Evolutionary conservation across 2,797 vertebrate genomes (phyloP), one percentile per base, ranked within the genome.

Genomic region (Simalia tracyae): DNA sequence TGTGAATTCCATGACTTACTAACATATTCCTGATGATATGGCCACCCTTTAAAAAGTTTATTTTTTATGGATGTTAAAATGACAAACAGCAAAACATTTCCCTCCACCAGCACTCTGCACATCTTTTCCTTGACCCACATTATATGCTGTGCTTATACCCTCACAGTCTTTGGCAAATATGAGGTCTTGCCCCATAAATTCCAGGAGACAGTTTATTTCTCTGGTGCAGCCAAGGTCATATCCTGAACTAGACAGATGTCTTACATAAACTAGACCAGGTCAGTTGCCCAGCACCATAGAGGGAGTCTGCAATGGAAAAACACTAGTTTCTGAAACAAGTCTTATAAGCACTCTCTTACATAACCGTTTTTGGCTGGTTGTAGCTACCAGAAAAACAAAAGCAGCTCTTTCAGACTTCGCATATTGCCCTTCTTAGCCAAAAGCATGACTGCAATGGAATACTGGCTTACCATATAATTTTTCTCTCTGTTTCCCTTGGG

Each of bases 401-500:
- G 92, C 91, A 90, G 1, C 90, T 94, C 6, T 88, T 88, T 22
- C 54, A 86, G 84, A n/a, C 36, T 76, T 3, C 24, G 50, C 8
- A 54, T 5, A 81, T 81, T 81, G 36, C 24, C 56, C 9, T 88
- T 76, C 28, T 14, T 19, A 4, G 31, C 15, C 19, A 81, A 81
- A 28, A 31, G 56, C 15, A n/a, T 61, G 24, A 36, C 28, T 72
- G 86, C 10, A 5, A 0, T 76, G 17, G 93, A 91, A 87, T 15
- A 0, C 0, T 91, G 95, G 68, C 98, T 98, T 97, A 99, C 99
- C 99, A 0, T 99, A 99, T 50, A 99, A 96, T 93, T 99, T 99
- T 97, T 99, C 99, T 7, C 99, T 98, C 96, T 98, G 98, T 91
- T 99, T 99, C 88, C 98, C 98, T 93, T 98, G 98, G 2, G 98